Evolutionary conservation across 2,888 invertebrate genomes (phyloP).

Genomic region (Hypselothyrea guttata): DNA sequence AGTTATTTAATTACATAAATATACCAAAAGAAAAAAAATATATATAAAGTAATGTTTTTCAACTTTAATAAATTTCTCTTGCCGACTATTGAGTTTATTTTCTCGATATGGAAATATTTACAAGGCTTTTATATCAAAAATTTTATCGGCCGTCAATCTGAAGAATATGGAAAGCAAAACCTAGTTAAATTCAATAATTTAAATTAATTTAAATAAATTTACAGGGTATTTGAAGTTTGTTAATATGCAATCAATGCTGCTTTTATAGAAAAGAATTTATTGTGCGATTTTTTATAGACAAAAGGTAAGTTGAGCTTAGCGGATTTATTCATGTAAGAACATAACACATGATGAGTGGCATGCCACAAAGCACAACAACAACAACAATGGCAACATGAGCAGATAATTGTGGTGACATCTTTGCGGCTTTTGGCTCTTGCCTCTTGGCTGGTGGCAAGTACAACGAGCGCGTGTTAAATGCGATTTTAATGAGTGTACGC

Average conservation of each 20-base stretch:
- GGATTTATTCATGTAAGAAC: conserved; percentile 57
- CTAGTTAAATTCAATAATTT: too few relatives aligned
- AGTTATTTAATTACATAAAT: too few relatives aligned
- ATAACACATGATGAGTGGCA: conserved; percentile 46
- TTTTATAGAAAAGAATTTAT: background rate
- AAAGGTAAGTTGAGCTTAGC: conserved; percentile 39
- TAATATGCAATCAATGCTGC: background rate
- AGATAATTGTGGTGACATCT: conserved; percentile 59
- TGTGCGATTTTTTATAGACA: background rate
- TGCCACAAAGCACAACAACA: conserved; percentile 31
- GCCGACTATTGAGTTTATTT: too few relatives aligned
- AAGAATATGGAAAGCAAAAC: too few relatives aligned
- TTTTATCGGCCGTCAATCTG: too few relatives aligned
- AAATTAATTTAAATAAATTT: too few relatives aligned
- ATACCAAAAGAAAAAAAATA: too few relatives aligned
- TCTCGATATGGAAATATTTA: too few relatives aligned
- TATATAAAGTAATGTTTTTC: too few relatives aligned
- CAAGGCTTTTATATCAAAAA: too few relatives aligned
- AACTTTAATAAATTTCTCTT: too few relatives aligned
- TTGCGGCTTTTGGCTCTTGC: conserved; percentile 44
- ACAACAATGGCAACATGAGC: background rate
- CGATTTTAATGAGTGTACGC: conserved; percentile 47
- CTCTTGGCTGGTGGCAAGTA: too few relatives aligned
- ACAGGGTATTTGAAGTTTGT: conserved; percentile 25
- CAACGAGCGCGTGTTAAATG: conserved; percentile 32